Conservation (phyloP, 1,140 invertebrate species). For the Zaprionus tsacasi region DNA sequence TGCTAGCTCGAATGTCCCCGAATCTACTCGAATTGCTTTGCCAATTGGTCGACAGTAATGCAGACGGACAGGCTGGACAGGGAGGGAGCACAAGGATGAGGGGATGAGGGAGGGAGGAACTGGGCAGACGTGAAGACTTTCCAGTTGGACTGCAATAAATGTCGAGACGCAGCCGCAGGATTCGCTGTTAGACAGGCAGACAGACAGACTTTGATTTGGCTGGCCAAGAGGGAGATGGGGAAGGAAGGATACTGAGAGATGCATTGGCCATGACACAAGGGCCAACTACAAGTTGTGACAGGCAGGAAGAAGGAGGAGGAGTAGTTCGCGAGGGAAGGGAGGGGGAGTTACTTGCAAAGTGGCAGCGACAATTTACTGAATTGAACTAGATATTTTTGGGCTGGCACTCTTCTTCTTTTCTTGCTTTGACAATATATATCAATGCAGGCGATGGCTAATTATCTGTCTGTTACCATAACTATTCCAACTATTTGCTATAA, state of each 20-base stretch:
- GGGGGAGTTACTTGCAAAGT: not conserved
- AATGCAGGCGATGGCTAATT: conserved; percentile 1
- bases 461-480: not conserved
- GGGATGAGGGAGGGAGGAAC: not conserved
- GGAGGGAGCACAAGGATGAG: not conserved
- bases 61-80: conserved; percentile 4
- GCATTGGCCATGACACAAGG: conserved; percentile 7
- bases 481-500: not conserved
- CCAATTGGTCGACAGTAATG: conserved; percentile 43
- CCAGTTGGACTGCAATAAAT: conserved; percentile 32
- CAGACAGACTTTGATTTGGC: conserved; percentile 13
- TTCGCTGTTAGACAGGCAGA: not conserved
- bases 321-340: too few relatives aligned
- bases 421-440: conserved; percentile 8
- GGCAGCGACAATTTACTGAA: conserved; percentile 1
- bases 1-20: conserved; percentile 1
- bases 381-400: conserved; percentile 1
- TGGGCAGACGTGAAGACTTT: not conserved
- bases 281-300: not conserved
- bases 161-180: conserved; percentile 18
- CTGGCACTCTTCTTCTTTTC: not conserved
- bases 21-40: conserved; percentile 19
- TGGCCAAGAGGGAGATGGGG: not conserved
- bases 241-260: not conserved
- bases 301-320: not conserved